Conservation (phyloP, 1,140 invertebrate genomes). For the Anadara kagoshimensis region DNA sequence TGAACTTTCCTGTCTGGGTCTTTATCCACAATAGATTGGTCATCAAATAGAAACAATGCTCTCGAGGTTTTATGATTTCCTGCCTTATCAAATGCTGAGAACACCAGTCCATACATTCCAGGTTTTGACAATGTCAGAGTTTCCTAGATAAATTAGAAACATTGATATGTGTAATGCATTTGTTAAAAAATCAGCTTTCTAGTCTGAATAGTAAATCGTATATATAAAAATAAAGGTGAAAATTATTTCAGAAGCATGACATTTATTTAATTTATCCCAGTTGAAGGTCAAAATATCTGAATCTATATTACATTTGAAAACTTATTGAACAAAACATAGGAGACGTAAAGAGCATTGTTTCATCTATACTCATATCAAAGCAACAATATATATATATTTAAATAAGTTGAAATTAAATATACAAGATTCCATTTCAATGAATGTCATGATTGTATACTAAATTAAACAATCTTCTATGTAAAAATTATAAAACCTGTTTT, state of each 20-base stretch:
- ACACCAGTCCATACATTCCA: constrained; percentile 39
- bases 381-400: too few species aligned
- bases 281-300: too few species aligned
- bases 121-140: constrained; percentile 23
- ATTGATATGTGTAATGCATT: too few species aligned
- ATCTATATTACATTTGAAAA: too few species aligned
- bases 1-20: not conserved
- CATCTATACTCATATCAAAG: too few species aligned
- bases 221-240: not conserved
- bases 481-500: too few species aligned
- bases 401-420: too few species aligned
- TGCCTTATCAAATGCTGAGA: constrained; percentile 44
- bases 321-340: too few species aligned
- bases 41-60: constrained; percentile 41
- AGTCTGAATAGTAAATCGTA: not conserved
- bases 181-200: not conserved
- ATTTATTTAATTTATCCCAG: not conserved
- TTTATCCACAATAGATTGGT: constrained; percentile 25
- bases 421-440: too few species aligned
- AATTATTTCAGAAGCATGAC: not conserved
- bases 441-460: too few species aligned
- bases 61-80: constrained; percentile 43
- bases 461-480: too few species aligned
- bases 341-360: too few species aligned
- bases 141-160: constrained; percentile 5